Evolutionary conservation across 2,888 invertebrate genomes (phyloP).

Genomic region (Tenthredo livida): DNA sequence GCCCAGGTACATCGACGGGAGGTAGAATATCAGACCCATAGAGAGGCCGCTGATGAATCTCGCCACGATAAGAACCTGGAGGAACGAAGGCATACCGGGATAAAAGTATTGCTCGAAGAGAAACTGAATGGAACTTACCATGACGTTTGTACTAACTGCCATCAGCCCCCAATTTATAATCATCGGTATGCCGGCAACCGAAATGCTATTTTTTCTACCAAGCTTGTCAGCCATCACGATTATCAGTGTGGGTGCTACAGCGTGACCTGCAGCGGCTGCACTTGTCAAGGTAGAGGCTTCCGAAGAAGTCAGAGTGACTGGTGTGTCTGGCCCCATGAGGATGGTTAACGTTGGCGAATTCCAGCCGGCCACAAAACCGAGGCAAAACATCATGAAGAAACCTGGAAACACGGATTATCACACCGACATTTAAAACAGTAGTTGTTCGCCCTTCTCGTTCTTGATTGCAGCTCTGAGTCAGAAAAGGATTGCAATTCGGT

Average conservation of each 20-base stretch:
- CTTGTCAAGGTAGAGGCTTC: constrained; percentile 66
- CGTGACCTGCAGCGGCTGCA: constrained; percentile 61
- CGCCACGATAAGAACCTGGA: constrained; percentile 64
- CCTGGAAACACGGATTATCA: background rate
- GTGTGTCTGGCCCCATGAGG: constrained; percentile 62
- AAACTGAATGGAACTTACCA: constrained; percentile 60
- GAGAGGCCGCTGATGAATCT: constrained; percentile 65
- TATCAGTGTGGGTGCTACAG: constrained; percentile 61
- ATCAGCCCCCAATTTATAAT: constrained; percentile 64
- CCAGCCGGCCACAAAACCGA: constrained; percentile 63
- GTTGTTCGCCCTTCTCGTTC: background rate
- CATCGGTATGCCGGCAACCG: constrained; percentile 63
- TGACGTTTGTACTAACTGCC: constrained; percentile 60
- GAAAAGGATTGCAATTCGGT: background rate
- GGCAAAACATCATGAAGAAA: constrained; percentile 54
- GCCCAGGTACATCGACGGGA: constrained; percentile 65
- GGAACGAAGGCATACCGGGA: background rate
- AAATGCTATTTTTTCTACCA: constrained; percentile 64
- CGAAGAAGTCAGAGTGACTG: constrained; percentile 60
- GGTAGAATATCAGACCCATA: constrained; percentile 60
- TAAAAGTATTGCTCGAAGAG: background rate
- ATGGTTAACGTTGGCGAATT: constrained; percentile 65
- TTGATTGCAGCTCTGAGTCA: background rate
- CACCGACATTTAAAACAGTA: background rate
- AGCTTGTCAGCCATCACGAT: constrained; percentile 63